Evolutionary conservation across 1,140 invertebrate genomes (phyloP), one percentile per base, ranked within the genome.

Genomic region (Hirudo medicinalis): DNA sequence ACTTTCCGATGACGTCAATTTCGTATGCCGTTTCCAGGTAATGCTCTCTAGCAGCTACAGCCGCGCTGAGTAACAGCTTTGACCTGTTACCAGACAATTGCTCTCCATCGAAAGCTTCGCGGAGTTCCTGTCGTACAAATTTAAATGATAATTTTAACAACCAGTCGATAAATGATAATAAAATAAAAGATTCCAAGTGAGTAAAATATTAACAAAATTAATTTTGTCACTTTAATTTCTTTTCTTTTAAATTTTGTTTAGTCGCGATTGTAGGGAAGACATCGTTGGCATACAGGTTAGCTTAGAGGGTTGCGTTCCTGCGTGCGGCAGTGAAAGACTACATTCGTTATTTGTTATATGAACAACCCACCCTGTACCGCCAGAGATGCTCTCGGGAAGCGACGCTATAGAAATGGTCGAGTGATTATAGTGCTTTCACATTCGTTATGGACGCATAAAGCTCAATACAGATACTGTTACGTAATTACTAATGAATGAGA

Each of bases 11-110:
- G 49, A 75, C 74, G 9, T 79, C 77, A 27, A 84, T 75, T 53
- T 84, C 79, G 69, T 84, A 84, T 15, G 77, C 83, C n/a, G 72
- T 77, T 53, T 82, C 79, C 54, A 83, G 80, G 20, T 77, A 82
- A 1, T 77, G 74, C 74, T 79, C 77, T 27, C 81, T 91, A 32
- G 92, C 92, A 0, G 91, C 92, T 32, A 94, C 90, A 19, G 92
- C 92, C 88, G 94, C 92, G 22, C 92, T 92, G 0, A 97, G 82
- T 20, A 96, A 81, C 3, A 97, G 84, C 60, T 89, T 83, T 20
- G 88, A 83, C 76, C 89, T 86, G 70, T 90, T 90, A 6, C 90
- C 90, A 80, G 90, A 90, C 54, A 86, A 83, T 0, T 89, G 86
- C 13, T 96, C 92, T 71, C 87, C 84, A 60, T 94, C 90, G 77